Conservation (phyloP, 2,113 vertebrate species). For the Delphinapterus leucas region DNA sequence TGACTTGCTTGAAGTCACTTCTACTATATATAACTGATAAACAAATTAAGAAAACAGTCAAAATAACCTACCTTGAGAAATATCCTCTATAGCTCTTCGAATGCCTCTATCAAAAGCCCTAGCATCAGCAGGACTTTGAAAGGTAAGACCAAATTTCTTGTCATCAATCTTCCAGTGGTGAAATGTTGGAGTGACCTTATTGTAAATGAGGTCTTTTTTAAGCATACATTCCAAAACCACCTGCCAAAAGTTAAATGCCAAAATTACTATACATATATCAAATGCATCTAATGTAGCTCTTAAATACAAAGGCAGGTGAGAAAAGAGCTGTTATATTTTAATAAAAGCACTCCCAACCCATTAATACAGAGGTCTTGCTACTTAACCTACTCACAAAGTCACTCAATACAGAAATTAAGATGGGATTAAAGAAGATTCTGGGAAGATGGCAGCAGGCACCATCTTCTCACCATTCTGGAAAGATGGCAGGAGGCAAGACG, state of each 20-base stretch:
- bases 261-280: constrained; percentile 41
- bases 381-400: not conserved
- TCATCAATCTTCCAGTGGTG: constrained; percentile 99
- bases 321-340: not conserved
- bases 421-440: not conserved
- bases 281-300: not conserved
- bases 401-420: not conserved
- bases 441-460: not conserved
- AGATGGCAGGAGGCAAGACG: not conserved
- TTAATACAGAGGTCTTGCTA: not conserved
- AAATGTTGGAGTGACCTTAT: constrained; percentile 99
- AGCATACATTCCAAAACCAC: constrained; percentile 98
- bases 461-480: not conserved
- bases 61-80: constrained; percentile 90
- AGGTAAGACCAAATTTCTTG: constrained; percentile 99
- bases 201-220: constrained; percentile 96
- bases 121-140: constrained; percentile 98
- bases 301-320: constrained; percentile 9
- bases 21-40: not conserved
- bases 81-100: constrained; percentile 96
- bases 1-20: not conserved
- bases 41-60: constrained; percentile 28
- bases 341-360: not conserved
- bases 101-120: constrained; percentile 98
- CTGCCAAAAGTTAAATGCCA: constrained; percentile 80